Evolutionary conservation across 1,140 invertebrate species (phyloP).

Genomic region (Pteromalus puparum): DNA sequence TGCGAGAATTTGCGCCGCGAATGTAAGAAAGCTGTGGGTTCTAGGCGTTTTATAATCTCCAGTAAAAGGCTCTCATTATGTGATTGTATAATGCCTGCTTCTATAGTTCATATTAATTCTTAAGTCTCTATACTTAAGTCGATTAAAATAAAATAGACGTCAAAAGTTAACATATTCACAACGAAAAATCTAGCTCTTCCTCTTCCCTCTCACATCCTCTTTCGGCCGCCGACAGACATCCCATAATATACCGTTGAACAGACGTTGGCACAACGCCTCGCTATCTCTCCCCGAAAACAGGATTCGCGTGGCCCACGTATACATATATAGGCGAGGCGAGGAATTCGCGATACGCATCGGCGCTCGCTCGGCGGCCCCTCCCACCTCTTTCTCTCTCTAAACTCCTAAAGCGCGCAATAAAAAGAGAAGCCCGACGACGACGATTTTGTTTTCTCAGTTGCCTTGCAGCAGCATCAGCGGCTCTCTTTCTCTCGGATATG

Average conservation of each 20-base stretch:
- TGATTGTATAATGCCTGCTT: too few relatives aligned
- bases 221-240: neutral
- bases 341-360: conserved; percentile 28
- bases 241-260: conserved; percentile 24
- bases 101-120: too few relatives aligned
- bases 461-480: neutral
- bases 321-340: neutral
- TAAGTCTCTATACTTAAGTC: too few relatives aligned
- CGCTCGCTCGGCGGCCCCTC: neutral
- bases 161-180: too few relatives aligned
- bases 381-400: neutral
- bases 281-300: conserved; percentile 43
- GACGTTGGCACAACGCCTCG: neutral
- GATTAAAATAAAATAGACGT: too few relatives aligned
- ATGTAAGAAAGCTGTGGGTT: too few relatives aligned
- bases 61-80: too few relatives aligned
- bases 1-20: too few relatives aligned
- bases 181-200: neutral
- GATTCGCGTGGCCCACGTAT: conserved; percentile 39
- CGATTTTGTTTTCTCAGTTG: conserved; percentile 16
- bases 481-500: neutral
- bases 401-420: too few relatives aligned
- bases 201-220: neutral
- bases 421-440: too few relatives aligned
- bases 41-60: too few relatives aligned